phyloP scores from a whole-genome alignment of 23 tunicate species.

The Styela clava region DNA sequence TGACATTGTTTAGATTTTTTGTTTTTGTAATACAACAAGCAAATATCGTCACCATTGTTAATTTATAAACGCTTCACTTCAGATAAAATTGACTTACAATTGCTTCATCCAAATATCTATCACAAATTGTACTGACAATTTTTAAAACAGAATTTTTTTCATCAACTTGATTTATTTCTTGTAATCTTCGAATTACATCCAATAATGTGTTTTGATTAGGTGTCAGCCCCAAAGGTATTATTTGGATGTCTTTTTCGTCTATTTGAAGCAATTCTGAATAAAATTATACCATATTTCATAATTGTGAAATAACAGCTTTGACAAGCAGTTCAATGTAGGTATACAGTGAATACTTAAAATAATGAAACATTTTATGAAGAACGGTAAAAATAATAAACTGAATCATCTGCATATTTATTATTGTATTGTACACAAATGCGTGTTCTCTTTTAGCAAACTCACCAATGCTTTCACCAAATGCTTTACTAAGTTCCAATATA shows the following conservation, averaged over 20 bases:
- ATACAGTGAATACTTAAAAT: too few species aligned
- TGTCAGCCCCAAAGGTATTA: background rate
- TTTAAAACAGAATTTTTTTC: constrained; percentile 6
- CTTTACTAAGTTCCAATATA: constrained; percentile 3
- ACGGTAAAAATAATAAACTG: too few species aligned
- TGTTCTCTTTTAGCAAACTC: too few species aligned
- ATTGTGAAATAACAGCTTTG: background rate
- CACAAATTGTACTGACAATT: constrained; percentile 61
- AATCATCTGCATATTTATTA: too few species aligned
- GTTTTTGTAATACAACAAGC: too few species aligned
- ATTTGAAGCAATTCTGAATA: background rate
- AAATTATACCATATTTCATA: background rate
- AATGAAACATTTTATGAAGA: too few species aligned
- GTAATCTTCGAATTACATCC: constrained; percentile 44
- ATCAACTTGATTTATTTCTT: constrained; percentile 5
- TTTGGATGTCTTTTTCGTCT: background rate
- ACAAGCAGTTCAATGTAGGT: too few species aligned
- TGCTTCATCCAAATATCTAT: constrained; percentile 52
- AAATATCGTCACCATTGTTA: too few species aligned
- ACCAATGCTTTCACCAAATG: constrained; percentile 31
- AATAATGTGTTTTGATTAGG: constrained; percentile 17
- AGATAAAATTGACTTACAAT: constrained; percentile 64
- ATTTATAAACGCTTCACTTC: too few species aligned
- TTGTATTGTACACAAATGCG: too few species aligned
- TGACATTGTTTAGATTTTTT: too few species aligned